Evolutionary conservation across 2,797 vertebrate genomes (phyloP).

Genomic region (Parotocinclus haroldoi): DNA sequence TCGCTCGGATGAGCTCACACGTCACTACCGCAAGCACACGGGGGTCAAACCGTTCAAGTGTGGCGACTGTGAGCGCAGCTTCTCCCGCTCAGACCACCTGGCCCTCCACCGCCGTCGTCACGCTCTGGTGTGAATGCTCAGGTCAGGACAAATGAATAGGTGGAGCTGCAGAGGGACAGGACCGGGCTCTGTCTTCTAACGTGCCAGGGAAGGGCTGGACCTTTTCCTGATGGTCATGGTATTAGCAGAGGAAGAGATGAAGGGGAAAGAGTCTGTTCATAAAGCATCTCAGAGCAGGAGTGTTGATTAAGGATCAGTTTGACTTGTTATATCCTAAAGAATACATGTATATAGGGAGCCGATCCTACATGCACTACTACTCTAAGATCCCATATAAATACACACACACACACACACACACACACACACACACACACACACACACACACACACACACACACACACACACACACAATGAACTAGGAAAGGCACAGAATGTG

Average conservation of each 20-base stretch:
- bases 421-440: too few relatives aligned
- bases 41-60: slow-evolving; percentile 89
- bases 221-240: slow-evolving; percentile 60
- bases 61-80: slow-evolving; percentile 85
- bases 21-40: slow-evolving; percentile 88
- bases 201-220: slow-evolving; percentile 74
- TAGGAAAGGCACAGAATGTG: background rate
- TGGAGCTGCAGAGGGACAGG: slow-evolving; percentile 56
- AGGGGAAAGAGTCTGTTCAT: background rate
- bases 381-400: background rate
- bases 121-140: slow-evolving; percentile 76
- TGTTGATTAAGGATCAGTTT: slow-evolving; percentile 20
- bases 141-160: background rate
- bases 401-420: too few relatives aligned
- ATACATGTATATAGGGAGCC: slow-evolving; percentile 21
- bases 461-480: too few relatives aligned
- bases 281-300: slow-evolving; percentile 8
- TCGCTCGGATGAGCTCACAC: slow-evolving; percentile 84
- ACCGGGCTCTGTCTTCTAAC: slow-evolving; percentile 74
- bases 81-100: slow-evolving; percentile 85
- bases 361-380: slow-evolving; percentile 12
- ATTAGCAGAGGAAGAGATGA: background rate
- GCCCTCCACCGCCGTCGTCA: slow-evolving; percentile 84
- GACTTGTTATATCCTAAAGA: slow-evolving; percentile 26
- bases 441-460: too few relatives aligned